These are phyloP conservation scores for Butorides virescens DNA, from an alignment of 2,113 vertebrate species.

Conservation along the genomic window DNA sequence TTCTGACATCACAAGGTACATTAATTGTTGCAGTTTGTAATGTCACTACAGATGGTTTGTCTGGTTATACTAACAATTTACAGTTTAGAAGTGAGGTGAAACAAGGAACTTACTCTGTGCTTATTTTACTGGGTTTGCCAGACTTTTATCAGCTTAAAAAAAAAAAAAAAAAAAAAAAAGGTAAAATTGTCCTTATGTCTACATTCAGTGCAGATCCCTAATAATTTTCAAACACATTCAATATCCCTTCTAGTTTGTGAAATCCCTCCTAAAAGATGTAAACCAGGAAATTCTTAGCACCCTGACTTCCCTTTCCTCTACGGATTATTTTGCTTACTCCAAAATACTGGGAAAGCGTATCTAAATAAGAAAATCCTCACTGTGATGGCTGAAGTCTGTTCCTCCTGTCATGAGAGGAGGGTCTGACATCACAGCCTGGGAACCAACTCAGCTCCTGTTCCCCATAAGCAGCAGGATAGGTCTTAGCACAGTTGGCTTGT, in stretches of 20 bases:
- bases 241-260: background rate
- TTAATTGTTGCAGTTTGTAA: background rate
- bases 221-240: background rate
- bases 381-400: conserved; percentile 8
- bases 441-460: conserved; percentile 36
- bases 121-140: background rate
- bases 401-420: background rate
- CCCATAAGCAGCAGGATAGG: conserved; percentile 4
- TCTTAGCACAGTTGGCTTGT: background rate
- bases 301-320: background rate
- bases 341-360: background rate
- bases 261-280: background rate
- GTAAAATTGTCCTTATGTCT: background rate
- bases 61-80: background rate
- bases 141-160: background rate
- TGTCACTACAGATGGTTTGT: background rate
- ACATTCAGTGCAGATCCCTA: background rate
- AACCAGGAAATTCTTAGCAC: background rate
- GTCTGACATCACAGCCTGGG: background rate
- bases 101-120: background rate
- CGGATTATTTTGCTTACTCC: background rate
- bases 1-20: background rate
- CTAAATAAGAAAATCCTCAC: conserved; percentile 44
- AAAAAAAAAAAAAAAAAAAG: background rate
- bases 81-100: background rate